These are phyloP conservation scores for Phyllostomus discolor DNA, from an alignment of 2,113 vertebrate genomes.

Conservation along the genomic window DNA sequence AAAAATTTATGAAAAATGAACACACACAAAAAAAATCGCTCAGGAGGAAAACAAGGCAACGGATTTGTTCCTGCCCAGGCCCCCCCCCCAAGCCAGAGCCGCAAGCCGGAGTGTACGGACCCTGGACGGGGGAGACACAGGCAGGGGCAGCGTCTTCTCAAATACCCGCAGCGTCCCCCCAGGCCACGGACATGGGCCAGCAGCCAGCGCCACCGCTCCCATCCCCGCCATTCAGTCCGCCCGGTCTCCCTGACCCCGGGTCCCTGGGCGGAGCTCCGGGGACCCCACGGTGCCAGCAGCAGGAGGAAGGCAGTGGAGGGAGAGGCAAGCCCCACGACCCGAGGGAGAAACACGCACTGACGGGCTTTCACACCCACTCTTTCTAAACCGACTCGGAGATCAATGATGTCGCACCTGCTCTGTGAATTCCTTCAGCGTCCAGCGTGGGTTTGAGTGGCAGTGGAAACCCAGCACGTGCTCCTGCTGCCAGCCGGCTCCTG, in stretches of 20 bases:
- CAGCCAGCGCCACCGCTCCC: background rate
- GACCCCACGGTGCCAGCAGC: accelerated
- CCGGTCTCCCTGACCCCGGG: background rate
- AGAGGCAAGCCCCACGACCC: background rate
- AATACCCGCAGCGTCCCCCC: too few relatives aligned
- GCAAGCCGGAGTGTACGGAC: background rate
- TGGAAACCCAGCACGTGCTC: too few relatives aligned
- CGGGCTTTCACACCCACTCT: background rate
- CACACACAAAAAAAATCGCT: background rate
- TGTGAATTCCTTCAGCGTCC: too few relatives aligned
- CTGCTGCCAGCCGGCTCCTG: too few relatives aligned
- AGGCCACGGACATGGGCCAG: too few relatives aligned
- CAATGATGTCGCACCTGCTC: background rate
- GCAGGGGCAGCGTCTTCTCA: background rate
- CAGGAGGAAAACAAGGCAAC: background rate
- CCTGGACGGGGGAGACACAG: background rate
- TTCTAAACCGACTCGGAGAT: background rate
- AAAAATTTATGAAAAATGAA: background rate
- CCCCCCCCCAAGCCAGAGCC: background rate
- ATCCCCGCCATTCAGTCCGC: too few relatives aligned
- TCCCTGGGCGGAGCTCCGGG: too few relatives aligned
- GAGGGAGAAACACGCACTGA: background rate
- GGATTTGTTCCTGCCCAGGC: too few relatives aligned
- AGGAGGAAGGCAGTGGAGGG: background rate
- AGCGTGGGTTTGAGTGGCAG: too few relatives aligned